Evolutionary conservation across 2,113 vertebrate species (phyloP).

Genomic region (Chlorocebus sabaeus): DNA sequence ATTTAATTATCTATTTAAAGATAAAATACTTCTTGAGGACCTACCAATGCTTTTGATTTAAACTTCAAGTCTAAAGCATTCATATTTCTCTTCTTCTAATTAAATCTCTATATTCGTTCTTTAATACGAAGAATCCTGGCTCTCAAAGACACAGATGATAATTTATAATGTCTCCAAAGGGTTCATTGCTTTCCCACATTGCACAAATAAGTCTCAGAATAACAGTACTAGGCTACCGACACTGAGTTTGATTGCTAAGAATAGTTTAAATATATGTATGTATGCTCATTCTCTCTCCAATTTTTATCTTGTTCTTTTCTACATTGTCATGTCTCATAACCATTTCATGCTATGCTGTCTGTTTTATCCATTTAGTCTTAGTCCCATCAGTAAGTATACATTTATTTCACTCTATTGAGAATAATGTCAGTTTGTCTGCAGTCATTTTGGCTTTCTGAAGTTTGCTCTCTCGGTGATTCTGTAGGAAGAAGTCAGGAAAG

Average conservation of each 20-base stretch:
- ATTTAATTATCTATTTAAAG: neutral
- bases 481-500: neutral
- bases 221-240: neutral
- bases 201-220: neutral
- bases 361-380: neutral
- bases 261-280: neutral
- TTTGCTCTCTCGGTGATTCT: neutral
- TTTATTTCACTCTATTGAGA: neutral
- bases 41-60: neutral
- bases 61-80: neutral
- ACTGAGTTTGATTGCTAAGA: neutral
- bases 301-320: neutral
- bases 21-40: neutral
- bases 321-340: no score
- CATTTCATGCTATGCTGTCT: neutral
- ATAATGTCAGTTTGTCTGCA: neutral
- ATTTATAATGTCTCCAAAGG: neutral
- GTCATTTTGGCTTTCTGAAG: neutral
- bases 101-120: neutral
- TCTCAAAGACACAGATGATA: neutral
- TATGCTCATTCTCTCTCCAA: neutral
- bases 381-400: no score
- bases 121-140: neutral
- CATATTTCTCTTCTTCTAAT: neutral
- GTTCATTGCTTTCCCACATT: neutral